Conservation (phyloP, 1,140 invertebrate species). For the Anadara kagoshimensis region DNA sequence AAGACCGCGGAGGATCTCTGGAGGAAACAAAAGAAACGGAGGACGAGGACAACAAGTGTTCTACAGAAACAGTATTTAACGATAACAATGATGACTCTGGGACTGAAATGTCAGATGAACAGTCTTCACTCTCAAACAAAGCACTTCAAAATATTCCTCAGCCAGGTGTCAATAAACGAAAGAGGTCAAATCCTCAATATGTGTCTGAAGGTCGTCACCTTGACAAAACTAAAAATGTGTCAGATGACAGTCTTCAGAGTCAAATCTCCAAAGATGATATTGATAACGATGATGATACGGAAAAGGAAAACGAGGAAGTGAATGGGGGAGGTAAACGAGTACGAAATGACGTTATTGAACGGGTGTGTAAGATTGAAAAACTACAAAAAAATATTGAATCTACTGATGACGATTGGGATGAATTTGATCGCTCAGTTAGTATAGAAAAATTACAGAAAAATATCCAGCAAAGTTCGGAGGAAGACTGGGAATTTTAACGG, state of each 20-base stretch:
- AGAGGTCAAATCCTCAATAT: constrained; percentile 97
- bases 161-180: constrained; percentile 79
- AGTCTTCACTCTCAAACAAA: neutral
- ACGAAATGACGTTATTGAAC: constrained; percentile 23
- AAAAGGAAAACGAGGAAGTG: constrained; percentile 44
- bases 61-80: constrained; percentile 3
- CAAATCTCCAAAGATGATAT: constrained; percentile 37
- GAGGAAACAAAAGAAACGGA: constrained; percentile 21
- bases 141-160: constrained; percentile 7
- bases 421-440: constrained; percentile 54
- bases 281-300: constrained; percentile 33
- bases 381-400: constrained; percentile 57
- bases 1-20: neutral
- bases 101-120: constrained; percentile 2
- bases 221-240: constrained; percentile 56
- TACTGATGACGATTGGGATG: constrained; percentile 58
- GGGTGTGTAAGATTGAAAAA: constrained; percentile 61
- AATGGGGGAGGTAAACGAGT: constrained; percentile 21
- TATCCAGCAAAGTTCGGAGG: constrained; percentile 43
- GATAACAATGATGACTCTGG: constrained; percentile 12
- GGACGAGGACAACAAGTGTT: constrained; percentile 9
- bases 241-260: constrained; percentile 25
- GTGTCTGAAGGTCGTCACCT: constrained; percentile 95
- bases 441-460: constrained; percentile 65
- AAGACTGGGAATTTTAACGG: constrained; percentile 67